A percentile compares a stretch with the other conserved stretches of the same genome.
Conservation (phyloP, 2,797 vertebrate species). For the Cyprinodon diabolis region DNA sequence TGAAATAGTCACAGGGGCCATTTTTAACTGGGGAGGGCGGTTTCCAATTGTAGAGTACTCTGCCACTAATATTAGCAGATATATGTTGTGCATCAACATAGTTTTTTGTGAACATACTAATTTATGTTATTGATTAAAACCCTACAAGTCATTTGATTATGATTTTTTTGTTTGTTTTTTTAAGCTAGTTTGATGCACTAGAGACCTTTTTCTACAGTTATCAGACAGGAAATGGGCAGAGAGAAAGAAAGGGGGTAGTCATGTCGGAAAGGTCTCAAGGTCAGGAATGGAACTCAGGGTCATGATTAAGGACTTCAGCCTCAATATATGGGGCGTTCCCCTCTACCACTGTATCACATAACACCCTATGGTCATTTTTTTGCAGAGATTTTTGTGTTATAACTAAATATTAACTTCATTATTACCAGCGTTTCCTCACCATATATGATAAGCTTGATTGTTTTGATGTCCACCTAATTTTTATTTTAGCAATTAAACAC, state of each 20-base stretch:
- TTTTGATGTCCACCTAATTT: too few relatives aligned
- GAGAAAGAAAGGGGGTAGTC: too few relatives aligned
- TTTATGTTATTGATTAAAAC: not conserved
- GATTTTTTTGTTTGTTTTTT: not conserved
- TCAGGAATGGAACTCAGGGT: not conserved
- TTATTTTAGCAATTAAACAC: too few relatives aligned
- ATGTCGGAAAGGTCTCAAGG: not conserved
- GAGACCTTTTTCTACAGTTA: not conserved
- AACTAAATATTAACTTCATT: too few relatives aligned
- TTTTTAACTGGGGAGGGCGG: not conserved
- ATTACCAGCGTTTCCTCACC: too few relatives aligned
- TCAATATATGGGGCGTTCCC: not conserved
- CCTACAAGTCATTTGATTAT: too few relatives aligned
- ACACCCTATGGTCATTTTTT: not conserved
- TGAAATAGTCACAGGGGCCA: constrained; percentile 25
- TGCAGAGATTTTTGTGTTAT: not conserved
- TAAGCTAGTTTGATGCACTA: not conserved
- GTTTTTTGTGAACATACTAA: not conserved
- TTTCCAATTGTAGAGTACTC: not conserved
- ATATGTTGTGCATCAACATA: not conserved
- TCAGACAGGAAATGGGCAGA: not conserved
- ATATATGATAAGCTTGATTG: too few relatives aligned
- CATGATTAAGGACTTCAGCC: not conserved
- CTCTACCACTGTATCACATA: not conserved
- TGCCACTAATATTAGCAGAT: not conserved